Conservation (phyloP, 1,140 invertebrate species). For the Cotesia typhae region DNA sequence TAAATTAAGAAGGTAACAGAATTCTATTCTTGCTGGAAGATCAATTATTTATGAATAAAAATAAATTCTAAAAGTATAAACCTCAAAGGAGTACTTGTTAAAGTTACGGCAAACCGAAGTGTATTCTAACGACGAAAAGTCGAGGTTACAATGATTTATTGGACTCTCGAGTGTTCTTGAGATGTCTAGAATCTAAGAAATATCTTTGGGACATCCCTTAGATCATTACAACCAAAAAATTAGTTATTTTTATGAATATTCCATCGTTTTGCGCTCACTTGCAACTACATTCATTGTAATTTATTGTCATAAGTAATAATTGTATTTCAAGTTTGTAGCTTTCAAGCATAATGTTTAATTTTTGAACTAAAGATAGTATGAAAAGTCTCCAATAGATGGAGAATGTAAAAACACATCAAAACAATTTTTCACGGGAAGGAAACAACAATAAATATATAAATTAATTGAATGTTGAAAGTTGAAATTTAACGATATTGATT, state of each 20-base stretch:
- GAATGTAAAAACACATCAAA: too few relatives aligned
- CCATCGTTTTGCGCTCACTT: not conserved
- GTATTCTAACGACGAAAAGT: conserved; percentile 16
- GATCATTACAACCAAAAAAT: not conserved
- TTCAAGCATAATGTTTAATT: too few relatives aligned
- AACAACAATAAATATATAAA: not conserved
- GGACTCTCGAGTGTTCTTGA: not conserved
- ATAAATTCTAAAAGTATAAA: not conserved
- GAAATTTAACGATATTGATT: conserved; percentile 9
- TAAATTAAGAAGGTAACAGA: too few relatives aligned
- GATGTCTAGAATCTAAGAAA: not conserved
- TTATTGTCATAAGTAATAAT: not conserved
- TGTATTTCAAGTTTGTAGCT: not conserved
- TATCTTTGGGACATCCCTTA: not conserved
- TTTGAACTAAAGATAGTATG: too few relatives aligned
- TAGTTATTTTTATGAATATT: not conserved
- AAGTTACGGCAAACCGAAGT: conserved; percentile 7
- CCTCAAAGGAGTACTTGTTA: conserved; percentile 14
- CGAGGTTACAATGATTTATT: conserved; percentile 17
- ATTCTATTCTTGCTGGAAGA: too few relatives aligned
- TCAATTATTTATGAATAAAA: conserved; percentile 6
- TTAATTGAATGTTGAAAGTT: not conserved
- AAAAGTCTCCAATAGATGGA: too few relatives aligned
- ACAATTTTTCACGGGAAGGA: too few relatives aligned
- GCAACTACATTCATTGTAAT: not conserved